These are phyloP conservation scores for Talpa occidentalis DNA, from an alignment of 2,113 vertebrate genomes.

Conservation along the genomic window DNA sequence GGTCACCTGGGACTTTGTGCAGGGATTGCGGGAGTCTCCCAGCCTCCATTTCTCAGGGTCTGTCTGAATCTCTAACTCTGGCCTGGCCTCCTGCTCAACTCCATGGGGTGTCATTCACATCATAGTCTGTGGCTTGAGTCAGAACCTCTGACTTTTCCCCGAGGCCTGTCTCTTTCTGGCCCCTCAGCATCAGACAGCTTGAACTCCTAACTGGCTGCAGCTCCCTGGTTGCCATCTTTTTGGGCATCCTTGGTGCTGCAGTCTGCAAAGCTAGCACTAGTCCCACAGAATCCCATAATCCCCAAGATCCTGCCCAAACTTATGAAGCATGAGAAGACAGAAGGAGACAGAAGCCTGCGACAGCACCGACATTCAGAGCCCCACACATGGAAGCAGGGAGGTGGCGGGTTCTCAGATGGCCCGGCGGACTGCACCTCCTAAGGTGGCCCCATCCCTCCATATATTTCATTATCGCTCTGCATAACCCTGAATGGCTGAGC, in stretches of 20 bases:
- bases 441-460: neutral
- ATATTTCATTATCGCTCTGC: neutral
- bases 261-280: neutral
- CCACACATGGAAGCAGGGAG: accelerated
- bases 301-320: neutral
- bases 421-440: neutral
- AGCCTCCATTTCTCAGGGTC: neutral
- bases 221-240: neutral
- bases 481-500: neutral
- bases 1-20: neutral
- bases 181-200: neutral
- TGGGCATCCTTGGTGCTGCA: neutral
- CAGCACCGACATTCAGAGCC: neutral
- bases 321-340: neutral
- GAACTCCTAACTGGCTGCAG: neutral
- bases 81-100: neutral
- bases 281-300: neutral
- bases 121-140: neutral
- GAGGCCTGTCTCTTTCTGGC: neutral
- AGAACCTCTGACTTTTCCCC: neutral
- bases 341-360: neutral
- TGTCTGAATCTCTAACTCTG: neutral
- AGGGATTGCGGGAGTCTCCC: neutral
- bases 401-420: neutral
- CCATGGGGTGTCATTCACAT: neutral